phyloP scores from a whole-genome alignment of 2,113 vertebrate species.

The Hippolais icterina region DNA sequence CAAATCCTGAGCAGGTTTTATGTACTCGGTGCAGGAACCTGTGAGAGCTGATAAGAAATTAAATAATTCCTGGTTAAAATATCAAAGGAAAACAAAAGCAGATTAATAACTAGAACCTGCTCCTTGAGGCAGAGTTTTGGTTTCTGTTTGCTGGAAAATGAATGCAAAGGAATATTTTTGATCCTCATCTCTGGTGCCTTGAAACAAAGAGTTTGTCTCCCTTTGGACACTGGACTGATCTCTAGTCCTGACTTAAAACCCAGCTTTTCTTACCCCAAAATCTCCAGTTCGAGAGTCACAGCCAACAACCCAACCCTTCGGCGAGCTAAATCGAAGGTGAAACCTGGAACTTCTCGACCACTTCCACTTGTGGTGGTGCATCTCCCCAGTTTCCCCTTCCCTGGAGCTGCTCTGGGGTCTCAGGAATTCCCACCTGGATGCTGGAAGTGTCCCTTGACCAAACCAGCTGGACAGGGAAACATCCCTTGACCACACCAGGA shows the following conservation, averaged over 20 bases:
- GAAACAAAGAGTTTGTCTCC: not conserved
- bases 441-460: not conserved
- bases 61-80: not conserved
- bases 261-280: not conserved
- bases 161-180: not conserved
- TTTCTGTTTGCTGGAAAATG: not conserved
- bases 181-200: not conserved
- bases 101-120: not conserved
- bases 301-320: not conserved
- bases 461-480: too few relatives aligned
- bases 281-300: not conserved
- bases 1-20: not conserved
- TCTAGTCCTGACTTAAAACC: not conserved
- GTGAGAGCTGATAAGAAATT: not conserved
- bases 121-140: not conserved
- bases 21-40: rapidly evolving
- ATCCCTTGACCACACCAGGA: not conserved
- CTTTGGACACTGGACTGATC: not conserved
- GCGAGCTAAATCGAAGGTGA: not conserved
- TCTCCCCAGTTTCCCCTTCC: not conserved
- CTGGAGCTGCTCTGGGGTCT: not conserved
- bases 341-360: not conserved
- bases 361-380: not conserved
- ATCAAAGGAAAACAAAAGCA: not conserved
- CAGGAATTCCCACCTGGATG: not conserved